Conservation (phyloP, 2,113 vertebrate genomes). For the Tetraodon nigroviridis region DNA sequence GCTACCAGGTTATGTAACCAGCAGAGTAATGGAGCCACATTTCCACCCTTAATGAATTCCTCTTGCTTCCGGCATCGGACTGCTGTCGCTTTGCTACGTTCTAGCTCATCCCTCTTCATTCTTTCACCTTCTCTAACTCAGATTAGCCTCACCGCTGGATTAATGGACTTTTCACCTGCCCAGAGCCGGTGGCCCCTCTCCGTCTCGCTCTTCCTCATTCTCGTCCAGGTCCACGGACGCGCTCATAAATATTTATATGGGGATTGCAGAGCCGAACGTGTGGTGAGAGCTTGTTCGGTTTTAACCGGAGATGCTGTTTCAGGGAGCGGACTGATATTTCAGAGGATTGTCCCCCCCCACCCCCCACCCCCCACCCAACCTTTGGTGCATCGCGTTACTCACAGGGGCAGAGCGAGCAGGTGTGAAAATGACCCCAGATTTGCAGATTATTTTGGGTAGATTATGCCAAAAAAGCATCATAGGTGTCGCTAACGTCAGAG, state of each 20-base stretch:
- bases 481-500: no score
- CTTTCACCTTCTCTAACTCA: background rate
- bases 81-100: background rate
- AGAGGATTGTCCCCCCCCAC: background rate
- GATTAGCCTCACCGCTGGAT: background rate
- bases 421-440: no score
- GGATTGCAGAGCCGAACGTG: conserved; percentile 5
- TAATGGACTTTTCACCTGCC: background rate
- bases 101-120: background rate
- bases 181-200: background rate
- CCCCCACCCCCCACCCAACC: background rate
- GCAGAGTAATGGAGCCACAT: background rate
- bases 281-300: background rate
- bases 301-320: background rate
- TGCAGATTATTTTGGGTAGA: no score
- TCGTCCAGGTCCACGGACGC: background rate
- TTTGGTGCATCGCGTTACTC: background rate
- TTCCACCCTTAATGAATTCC: background rate
- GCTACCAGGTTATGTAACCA: conserved; percentile 1
- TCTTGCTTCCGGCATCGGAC: background rate
- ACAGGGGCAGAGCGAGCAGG: background rate
- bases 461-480: no score
- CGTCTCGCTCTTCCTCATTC: background rate
- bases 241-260: conserved; percentile 28
- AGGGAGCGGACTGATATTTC: background rate